phyloP scores from a whole-genome alignment of 2,888 invertebrate species.

The Tholera decimalis region DNA sequence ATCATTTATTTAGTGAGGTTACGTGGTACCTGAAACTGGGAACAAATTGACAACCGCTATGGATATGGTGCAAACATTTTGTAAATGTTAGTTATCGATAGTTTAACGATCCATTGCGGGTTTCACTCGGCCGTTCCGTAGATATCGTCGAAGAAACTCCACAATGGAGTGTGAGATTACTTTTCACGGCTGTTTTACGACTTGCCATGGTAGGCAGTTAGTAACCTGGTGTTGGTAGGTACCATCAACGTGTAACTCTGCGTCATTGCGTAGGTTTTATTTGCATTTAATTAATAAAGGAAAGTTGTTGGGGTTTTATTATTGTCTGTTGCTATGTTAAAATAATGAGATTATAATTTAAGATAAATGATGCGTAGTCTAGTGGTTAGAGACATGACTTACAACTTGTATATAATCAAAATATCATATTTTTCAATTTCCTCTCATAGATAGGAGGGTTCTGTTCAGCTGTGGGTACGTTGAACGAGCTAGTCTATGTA shows the following conservation, averaged over 20 bases:
- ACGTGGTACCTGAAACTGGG: slow-evolving; percentile 40
- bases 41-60: slow-evolving; percentile 60
- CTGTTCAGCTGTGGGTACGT: too few species aligned
- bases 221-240: slow-evolving; percentile 47
- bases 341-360: too few species aligned
- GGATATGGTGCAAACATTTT: slow-evolving; percentile 50
- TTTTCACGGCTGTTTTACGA: slow-evolving; percentile 25
- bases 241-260: slow-evolving; percentile 38
- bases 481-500: too few species aligned
- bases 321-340: slow-evolving; percentile 34
- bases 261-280: slow-evolving; percentile 65
- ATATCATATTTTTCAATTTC: too few species aligned
- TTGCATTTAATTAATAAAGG: slow-evolving; percentile 55
- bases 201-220: slow-evolving; percentile 31
- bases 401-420: too few species aligned
- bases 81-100: slow-evolving; percentile 19
- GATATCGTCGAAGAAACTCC: slow-evolving; percentile 42
- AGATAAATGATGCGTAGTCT: too few species aligned
- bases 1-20: slow-evolving; percentile 65
- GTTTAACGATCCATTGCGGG: slow-evolving; percentile 30
- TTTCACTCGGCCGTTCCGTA: slow-evolving; percentile 19
- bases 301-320: slow-evolving; percentile 29
- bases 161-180: slow-evolving; percentile 44
- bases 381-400: too few species aligned
- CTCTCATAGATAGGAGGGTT: too few species aligned